These are phyloP conservation scores for Ostrea edulis DNA, from an alignment of 1,140 invertebrate genomes.

Conservation along the genomic window DNA sequence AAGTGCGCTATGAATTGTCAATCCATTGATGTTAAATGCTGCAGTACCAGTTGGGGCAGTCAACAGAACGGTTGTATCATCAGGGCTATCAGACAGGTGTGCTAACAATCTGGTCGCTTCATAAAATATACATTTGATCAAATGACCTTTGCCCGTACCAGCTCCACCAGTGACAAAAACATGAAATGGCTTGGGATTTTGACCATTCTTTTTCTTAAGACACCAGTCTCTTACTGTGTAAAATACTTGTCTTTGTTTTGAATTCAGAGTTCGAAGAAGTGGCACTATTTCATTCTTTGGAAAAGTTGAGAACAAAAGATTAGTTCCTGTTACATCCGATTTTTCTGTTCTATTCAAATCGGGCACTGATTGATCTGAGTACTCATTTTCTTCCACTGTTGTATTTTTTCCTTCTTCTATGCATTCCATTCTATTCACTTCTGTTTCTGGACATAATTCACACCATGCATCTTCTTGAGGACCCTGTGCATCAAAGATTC, in stretches of 20 bases:
- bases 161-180: constrained; percentile 31
- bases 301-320: not conserved
- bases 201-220: not conserved
- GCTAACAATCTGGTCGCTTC: constrained; percentile 43
- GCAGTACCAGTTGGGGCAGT: no score
- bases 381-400: not conserved
- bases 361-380: constrained; percentile 18
- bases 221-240: constrained; percentile 41
- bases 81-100: constrained; percentile 5
- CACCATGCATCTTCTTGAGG: no score
- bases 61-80: no score
- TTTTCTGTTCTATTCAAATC: not conserved
- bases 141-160: no score
- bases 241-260: constrained; percentile 44
- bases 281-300: not conserved
- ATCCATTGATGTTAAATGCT: no score
- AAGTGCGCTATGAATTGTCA: no score
- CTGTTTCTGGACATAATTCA: constrained; percentile 42
- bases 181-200: constrained; percentile 37
- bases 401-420: not conserved
- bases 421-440: constrained; percentile 41
- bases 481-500: constrained; percentile 21
- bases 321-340: not conserved
- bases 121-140: constrained; percentile 35
- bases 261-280: constrained; percentile 9